phyloP scores from a whole-genome alignment of 2,113 vertebrate species.

The Paradoxurus hermaphroditus region DNA sequence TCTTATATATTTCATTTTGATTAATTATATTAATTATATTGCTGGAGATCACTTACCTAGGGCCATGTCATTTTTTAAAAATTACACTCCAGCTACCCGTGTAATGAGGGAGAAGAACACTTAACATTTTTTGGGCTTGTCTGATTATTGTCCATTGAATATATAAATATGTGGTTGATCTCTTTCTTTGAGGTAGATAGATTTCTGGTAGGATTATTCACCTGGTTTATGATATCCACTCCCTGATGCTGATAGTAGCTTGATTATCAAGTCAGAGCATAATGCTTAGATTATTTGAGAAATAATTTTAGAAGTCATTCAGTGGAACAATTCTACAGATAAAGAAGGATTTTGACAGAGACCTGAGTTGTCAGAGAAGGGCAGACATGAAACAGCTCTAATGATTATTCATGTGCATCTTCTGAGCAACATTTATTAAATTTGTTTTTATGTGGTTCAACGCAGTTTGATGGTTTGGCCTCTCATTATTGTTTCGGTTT shows the following conservation, averaged over 20 bases:
- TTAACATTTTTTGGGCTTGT: not conserved
- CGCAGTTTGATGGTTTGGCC: not conserved
- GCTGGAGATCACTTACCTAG: not conserved
- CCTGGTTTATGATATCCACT: not conserved
- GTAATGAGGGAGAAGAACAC: not conserved
- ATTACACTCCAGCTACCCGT: not conserved
- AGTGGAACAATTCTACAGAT: not conserved
- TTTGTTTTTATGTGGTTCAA: constrained; percentile 13
- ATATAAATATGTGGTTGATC: not conserved
- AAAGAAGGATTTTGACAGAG: not conserved
- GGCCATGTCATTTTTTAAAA: not conserved
- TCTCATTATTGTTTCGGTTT: not conserved
- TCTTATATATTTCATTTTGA: not conserved
- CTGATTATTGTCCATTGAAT: not conserved
- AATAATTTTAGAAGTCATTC: constrained; percentile 26
- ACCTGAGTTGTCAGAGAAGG: not conserved
- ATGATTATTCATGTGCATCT: not conserved
- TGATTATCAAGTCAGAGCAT: not conserved
- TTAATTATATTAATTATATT: constrained; percentile 45
- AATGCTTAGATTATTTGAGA: constrained; percentile 25
- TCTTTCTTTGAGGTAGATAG: not conserved
- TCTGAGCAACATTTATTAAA: constrained; percentile 32
- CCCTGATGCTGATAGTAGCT: not conserved
- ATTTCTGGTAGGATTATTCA: not conserved
- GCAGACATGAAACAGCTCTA: not conserved